phyloP scores from a whole-genome alignment of 2,113 vertebrate species.

The Pseudorhombus dupliciocellatus region DNA sequence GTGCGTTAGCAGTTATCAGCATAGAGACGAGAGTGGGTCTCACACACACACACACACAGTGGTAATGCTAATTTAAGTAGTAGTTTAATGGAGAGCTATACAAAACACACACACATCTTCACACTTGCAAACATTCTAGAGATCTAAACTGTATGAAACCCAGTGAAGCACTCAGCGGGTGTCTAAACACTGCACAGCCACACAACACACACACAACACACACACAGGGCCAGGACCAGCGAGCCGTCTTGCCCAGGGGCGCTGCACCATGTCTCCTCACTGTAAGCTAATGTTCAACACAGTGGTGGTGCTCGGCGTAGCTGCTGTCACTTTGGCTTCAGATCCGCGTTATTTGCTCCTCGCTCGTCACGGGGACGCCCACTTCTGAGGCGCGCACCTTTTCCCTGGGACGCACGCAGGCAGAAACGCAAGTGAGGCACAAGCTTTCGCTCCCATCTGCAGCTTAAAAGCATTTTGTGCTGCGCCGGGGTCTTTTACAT shows the following conservation, averaged over 20 bases:
- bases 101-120: neutral
- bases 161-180: constrained; percentile 4
- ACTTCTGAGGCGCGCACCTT: constrained; percentile 16
- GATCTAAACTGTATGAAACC: constrained; percentile 18
- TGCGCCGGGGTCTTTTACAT: constrained; percentile 45
- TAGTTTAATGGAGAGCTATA: constrained; percentile 34
- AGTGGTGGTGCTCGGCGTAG: constrained; percentile 41
- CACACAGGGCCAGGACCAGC: constrained; percentile 51
- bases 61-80: neutral
- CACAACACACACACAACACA: constrained; percentile 21
- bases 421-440: constrained; percentile 33
- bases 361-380: constrained; percentile 47
- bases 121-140: constrained; percentile 5
- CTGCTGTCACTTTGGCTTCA: constrained; percentile 74
- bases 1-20: constrained; percentile 65
- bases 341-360: constrained; percentile 63
- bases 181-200: constrained; percentile 11
- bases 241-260: constrained; percentile 41
- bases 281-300: constrained; percentile 52
- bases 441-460: constrained; percentile 41
- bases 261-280: constrained; percentile 58
- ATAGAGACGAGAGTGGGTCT: constrained; percentile 45
- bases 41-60: constrained; percentile 10
- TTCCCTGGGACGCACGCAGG: constrained; percentile 20
- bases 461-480: constrained; percentile 59